Base-by-base conservation (phyloP, 2,113 vertebrate genomes). In the Epinephelus fuscoguttatus region DNA sequence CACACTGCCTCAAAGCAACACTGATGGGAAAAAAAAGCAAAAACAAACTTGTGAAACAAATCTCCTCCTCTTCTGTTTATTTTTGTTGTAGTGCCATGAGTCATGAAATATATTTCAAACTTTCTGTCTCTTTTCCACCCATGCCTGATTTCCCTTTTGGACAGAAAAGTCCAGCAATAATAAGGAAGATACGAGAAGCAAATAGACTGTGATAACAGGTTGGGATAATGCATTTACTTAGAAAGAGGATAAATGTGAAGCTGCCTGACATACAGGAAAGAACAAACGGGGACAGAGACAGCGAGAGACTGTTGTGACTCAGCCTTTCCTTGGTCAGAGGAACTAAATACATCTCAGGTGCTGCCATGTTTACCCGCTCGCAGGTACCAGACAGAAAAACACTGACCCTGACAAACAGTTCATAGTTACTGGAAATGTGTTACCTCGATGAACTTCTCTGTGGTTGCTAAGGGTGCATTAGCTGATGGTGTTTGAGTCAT, bases 251-350 rank as follows among this genome's bases (percentile, higher is more conserved):
- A 11, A 62, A 80, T 78, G 27, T 72, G 49, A 78, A 81, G 50
- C 25, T 27, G 55, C 8, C 60, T 62, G 55, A 70, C 15, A 59
- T 37, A n/a, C 69, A 85, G 77, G 50, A 49, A 87, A 73, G 63
- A 57, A 50, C 57, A 62, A 81, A 82, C 53, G 18, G 68, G 60
- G 75, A 81, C 71, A 74, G 61, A 11, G 73, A 73, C 74, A 76
- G 57, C 6, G 70, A 71, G 62, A 56, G 61, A 52, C 50, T 50
- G 67, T 76, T 68, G 80, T 93, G 94, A 93, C 83, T 92, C 90
- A 94, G 81, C 66, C 63, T 81, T 93, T 93, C 76, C 85, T 61
- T 56, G 59, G 47, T 82, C 75, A 84, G 66, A 80, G 73, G 87
- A 90, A 85, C 75, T 67, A 75, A 78, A 88, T 68, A 78, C 86